Evolutionary conservation across 2,888 invertebrate genomes (phyloP).

Genomic region (Acanthosepion esculentum): DNA sequence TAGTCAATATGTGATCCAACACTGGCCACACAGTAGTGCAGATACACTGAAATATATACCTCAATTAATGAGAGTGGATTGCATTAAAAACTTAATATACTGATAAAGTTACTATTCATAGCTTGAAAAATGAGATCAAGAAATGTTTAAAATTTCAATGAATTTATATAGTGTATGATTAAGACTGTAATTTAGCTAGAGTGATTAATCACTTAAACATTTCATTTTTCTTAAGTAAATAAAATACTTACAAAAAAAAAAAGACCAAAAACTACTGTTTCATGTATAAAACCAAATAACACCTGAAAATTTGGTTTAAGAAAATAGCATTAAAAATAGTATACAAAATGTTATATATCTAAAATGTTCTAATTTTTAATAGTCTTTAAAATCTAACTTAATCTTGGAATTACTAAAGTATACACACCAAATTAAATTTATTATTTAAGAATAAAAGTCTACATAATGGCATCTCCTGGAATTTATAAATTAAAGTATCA

Average conservation of each 20-base stretch:
- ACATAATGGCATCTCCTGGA: no score
- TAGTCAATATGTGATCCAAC: no score
- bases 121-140: neutral
- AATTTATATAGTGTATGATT: neutral
- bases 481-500: no score
- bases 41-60: neutral
- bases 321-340: neutral
- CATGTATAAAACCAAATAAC: neutral
- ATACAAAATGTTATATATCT: neutral
- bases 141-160: neutral
- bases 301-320: neutral
- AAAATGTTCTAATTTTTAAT: no score
- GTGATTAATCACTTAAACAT: neutral
- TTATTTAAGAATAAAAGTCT: no score
- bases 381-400: no score
- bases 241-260: neutral
- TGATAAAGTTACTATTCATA: neutral
- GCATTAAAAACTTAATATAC: neutral
- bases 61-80: neutral
- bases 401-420: no score
- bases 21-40: no score
- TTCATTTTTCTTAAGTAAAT: neutral
- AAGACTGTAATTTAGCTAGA: neutral
- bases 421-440: no score
- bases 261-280: neutral